A percentile compares a stretch with the other conserved stretches of the same genome.
These are phyloP conservation scores for Entelurus aequoreus DNA, from an alignment of 2,113 vertebrate genomes.

Conservation along the genomic window DNA sequence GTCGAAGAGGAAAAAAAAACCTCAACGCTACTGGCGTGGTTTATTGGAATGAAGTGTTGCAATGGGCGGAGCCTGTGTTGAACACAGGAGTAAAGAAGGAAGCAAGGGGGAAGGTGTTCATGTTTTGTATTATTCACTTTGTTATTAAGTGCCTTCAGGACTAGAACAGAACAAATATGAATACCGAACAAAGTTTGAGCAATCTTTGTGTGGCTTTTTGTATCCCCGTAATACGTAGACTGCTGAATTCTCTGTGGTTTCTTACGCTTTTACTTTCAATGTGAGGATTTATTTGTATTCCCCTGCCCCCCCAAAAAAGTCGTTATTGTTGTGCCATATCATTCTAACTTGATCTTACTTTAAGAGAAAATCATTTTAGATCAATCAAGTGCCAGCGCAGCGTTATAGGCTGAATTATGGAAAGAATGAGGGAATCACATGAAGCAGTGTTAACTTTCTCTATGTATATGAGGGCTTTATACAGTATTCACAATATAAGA, in stretches of 20 bases:
- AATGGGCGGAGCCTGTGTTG: slow-evolving; percentile 56
- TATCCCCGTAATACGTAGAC: slow-evolving; percentile 14
- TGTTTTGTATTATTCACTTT: slow-evolving; percentile 58
- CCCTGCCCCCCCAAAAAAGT: slow-evolving; percentile 10
- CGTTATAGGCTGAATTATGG: slow-evolving; percentile 60
- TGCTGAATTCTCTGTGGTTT: slow-evolving; percentile 74
- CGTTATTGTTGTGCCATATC: slow-evolving; percentile 55
- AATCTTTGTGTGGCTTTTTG: slow-evolving; percentile 10
- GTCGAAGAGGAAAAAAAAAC: slow-evolving; percentile 6
- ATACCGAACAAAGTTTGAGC: slow-evolving; percentile 51
- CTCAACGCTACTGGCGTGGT: background rate
- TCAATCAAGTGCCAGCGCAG: slow-evolving; percentile 62
- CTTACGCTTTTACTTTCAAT: slow-evolving; percentile 72
- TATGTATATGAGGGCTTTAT: slow-evolving; percentile 48
- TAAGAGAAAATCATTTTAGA: slow-evolving; percentile 48
- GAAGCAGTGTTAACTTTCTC: slow-evolving; percentile 55
- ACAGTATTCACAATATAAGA: slow-evolving; percentile 51
- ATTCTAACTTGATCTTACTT: slow-evolving; percentile 67
- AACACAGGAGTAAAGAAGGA: slow-evolving; percentile 50
- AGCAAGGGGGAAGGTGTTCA: slow-evolving; percentile 19
- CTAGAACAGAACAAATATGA: slow-evolving; percentile 53
- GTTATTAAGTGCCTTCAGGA: slow-evolving; percentile 90
- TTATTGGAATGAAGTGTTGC: slow-evolving; percentile 18
- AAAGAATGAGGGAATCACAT: slow-evolving; percentile 54
- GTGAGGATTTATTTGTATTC: slow-evolving; percentile 62